Conservation (phyloP, 2,797 vertebrate genomes). For the Synaphobranchus kaupii region DNA sequence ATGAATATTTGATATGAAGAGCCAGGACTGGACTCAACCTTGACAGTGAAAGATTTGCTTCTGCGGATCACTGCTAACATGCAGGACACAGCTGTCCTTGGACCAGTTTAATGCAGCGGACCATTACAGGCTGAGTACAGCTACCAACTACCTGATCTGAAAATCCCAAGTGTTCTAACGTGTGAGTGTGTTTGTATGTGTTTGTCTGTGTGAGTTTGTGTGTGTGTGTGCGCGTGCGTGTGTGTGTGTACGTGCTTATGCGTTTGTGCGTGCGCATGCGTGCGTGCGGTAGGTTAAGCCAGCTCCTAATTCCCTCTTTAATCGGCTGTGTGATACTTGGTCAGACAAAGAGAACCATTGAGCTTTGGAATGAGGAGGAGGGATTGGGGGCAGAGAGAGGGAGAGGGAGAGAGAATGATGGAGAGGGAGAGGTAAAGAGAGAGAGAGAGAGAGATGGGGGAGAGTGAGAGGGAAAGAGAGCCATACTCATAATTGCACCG, state of each 20-base stretch:
- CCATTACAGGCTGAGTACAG: background rate
- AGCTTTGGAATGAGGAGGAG: constrained; percentile 42
- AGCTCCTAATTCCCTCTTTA: constrained; percentile 78
- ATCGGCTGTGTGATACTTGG: constrained; percentile 78
- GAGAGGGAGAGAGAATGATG: constrained; percentile 58
- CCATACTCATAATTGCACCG: constrained; percentile 60
- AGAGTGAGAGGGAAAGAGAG: constrained; percentile 49
- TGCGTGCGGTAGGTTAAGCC: constrained; percentile 58
- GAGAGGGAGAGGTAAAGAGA: constrained; percentile 57
- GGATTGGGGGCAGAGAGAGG: constrained; percentile 33
- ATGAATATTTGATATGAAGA: background rate
- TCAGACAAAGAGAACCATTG: constrained; percentile 78
- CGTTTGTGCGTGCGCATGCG: constrained; percentile 5
- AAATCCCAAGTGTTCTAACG: constrained; percentile 41
- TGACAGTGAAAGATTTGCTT: background rate
- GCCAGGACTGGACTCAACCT: background rate
- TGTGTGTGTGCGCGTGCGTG: background rate
- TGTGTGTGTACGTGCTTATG: background rate
- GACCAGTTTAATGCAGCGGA: background rate
- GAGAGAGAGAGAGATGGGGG: constrained; percentile 51
- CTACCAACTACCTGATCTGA: background rate
- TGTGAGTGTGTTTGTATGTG: constrained; percentile 41
- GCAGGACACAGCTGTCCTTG: background rate
- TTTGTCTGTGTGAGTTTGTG: background rate
- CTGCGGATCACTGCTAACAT: background rate